A percentile compares a stretch with the other conserved stretches of the same genome.
These are phyloP conservation scores for Hyles euphorbiae DNA, from an alignment of 1,140 invertebrate genomes.

Conservation along the genomic window DNA sequence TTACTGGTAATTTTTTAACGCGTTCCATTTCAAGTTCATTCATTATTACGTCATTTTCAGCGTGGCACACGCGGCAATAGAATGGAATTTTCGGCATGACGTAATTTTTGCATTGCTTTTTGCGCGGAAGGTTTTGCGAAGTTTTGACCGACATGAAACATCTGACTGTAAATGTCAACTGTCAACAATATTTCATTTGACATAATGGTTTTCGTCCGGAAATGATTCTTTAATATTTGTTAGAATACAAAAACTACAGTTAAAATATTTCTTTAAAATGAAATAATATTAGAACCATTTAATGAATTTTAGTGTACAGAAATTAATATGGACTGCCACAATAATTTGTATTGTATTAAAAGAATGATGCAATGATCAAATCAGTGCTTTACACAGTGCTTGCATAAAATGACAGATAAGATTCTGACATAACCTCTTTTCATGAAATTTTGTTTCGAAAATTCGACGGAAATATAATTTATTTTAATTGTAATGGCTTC, in stretches of 20 bases:
- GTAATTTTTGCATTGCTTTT: conserved; percentile 17
- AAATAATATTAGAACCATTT: too few species aligned
- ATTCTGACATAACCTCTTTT: conserved; percentile 42
- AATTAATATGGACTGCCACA: too few species aligned
- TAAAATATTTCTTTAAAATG: too few species aligned
- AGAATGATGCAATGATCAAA: conserved; percentile 10
- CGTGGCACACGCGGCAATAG: conserved; percentile 10
- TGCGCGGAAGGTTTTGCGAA: conserved; percentile 2
- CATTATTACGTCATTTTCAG: conserved; percentile 6
- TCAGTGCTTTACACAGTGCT: background rate
- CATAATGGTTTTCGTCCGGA: too few species aligned
- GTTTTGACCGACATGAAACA: conserved; percentile 10
- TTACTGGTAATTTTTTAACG: background rate
- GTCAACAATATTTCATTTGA: too few species aligned
- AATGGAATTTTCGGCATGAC: conserved; percentile 14
- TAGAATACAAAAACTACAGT: too few species aligned
- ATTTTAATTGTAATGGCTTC: conserved; percentile 44
- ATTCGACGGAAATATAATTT: conserved; percentile 6
- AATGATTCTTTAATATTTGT: too few species aligned
- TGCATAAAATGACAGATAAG: conserved; percentile 15
- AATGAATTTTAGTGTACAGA: too few species aligned
- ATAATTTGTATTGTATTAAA: background rate
- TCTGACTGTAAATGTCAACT: too few species aligned
- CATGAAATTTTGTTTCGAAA: conserved; percentile 22
- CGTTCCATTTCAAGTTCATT: conserved; percentile 2